Evolutionary conservation across 2,113 vertebrate species (phyloP), one percentile per base, ranked within the genome.

Genomic region (Hiodon alosoides): DNA sequence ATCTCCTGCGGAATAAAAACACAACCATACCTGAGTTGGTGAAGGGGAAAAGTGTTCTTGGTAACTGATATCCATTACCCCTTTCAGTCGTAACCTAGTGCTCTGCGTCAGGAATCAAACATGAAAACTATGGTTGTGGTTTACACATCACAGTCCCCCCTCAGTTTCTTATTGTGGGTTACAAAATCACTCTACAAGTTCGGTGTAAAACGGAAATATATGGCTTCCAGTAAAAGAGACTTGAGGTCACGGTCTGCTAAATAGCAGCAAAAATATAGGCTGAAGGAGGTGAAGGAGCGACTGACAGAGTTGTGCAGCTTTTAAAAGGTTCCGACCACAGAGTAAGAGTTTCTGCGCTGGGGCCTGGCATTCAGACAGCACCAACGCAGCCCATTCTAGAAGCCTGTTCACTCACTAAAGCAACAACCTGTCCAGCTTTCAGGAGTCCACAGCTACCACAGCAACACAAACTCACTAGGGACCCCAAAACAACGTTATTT

Each of bases 1-100:
- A 57, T 74, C 67, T 74, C 51, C 53, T 74, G 57, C 53, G 9
- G 53, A 67, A n/a, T 8, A 76, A 76, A n/a, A 76, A n/a, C 9
- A 16, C 54, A 67, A 48, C 57, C 51, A 13, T 57, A 67, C 53
- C 62, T 67, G 73, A 75, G 47, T 64, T 58, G 53, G 65, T 50
- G 51, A 51, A 65, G n/a, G 55, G 2, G 13, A 74, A 52, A 67
- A 67, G 65, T 47, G 9, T n/a, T n/a, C n/a, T n/a, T n/a, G n/a
- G n/a, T n/a, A 31, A 64, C n/a, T 13, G 54, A 47, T 73, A 11
- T 64, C 53, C 60, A 64, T 8, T 73, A 31, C 62, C 10, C 17
- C 16, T 65, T 65, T 5, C 46, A 52, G 13, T 47, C 7, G 17
- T 31, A 31, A 31, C 31, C 31, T 31, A 31, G 31, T 31, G 31